These are phyloP conservation scores for Tridacna gigas DNA, from an alignment of 2,888 invertebrate genomes.

Conservation along the genomic window DNA sequence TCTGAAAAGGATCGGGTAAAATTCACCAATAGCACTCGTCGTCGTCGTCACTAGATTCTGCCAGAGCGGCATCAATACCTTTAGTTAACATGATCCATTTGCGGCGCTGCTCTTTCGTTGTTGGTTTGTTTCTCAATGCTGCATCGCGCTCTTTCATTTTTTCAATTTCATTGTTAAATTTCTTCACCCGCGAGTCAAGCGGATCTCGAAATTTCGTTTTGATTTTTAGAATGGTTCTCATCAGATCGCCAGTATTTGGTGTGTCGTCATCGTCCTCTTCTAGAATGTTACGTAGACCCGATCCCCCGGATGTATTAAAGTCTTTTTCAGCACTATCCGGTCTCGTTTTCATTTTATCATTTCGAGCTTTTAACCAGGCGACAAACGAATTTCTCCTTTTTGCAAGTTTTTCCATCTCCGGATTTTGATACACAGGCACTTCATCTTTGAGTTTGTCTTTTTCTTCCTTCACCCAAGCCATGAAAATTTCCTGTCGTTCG, in stretches of 20 bases:
- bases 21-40: constrained; percentile 37
- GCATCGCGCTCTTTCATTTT: constrained; percentile 54
- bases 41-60: constrained; percentile 65
- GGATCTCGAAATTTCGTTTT: constrained; percentile 58
- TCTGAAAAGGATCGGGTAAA: neutral
- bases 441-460: constrained; percentile 47
- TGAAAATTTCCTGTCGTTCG: constrained; percentile 60
- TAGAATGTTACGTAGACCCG: constrained; percentile 31
- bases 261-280: constrained; percentile 42
- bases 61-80: constrained; percentile 65
- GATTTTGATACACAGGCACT: constrained; percentile 10
- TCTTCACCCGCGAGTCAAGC: constrained; percentile 53
- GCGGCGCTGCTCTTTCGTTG: constrained; percentile 46
- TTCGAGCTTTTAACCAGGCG: constrained; percentile 37
- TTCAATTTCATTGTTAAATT: constrained; percentile 62
- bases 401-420: constrained; percentile 28
- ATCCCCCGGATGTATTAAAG: constrained; percentile 1
- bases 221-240: constrained; percentile 59
- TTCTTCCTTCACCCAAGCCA: constrained; percentile 65
- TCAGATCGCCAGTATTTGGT: constrained; percentile 51
- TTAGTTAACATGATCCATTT: constrained; percentile 61
- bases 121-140: constrained; percentile 30
- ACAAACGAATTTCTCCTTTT: constrained; percentile 54
- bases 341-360: constrained; percentile 3
- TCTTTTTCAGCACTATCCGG: constrained; percentile 21